phyloP scores from a whole-genome alignment of 1,140 invertebrate genomes.

The Hylaeus volcanicus region DNA sequence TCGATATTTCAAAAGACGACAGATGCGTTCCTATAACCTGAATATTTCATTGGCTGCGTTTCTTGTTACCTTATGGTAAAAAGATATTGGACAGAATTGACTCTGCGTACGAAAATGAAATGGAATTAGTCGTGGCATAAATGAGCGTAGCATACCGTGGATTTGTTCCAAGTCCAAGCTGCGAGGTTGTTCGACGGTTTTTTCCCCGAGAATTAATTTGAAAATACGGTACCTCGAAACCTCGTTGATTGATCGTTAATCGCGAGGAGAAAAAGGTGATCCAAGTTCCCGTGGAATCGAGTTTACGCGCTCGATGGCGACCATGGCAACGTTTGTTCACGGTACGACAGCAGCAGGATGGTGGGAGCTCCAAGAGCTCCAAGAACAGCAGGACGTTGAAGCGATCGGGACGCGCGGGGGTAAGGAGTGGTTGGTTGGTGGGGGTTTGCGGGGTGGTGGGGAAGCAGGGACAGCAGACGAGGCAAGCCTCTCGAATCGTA shows the following conservation, averaged over 20 bases:
- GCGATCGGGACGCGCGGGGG: slow-evolving; percentile 12
- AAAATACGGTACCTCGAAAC: not conserved
- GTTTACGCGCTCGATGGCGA: slow-evolving; percentile 57
- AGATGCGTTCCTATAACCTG: not conserved
- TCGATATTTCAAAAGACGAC: not conserved
- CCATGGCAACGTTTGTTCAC: slow-evolving; percentile 58
- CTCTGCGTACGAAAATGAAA: not conserved
- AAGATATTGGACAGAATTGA: not conserved
- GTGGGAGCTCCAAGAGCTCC: slow-evolving; percentile 54
- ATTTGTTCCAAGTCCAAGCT: too few relatives aligned
- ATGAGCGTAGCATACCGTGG: too few relatives aligned
- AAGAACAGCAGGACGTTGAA: slow-evolving; percentile 52
- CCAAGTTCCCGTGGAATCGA: slow-evolving; percentile 37
- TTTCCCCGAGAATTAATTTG: not conserved
- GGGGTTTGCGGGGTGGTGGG: not conserved
- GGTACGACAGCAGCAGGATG: slow-evolving; percentile 35
- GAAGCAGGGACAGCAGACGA: slow-evolving; percentile 27
- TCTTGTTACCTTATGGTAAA: not conserved
- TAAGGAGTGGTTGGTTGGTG: not conserved
- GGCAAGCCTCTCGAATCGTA: slow-evolving; percentile 57
- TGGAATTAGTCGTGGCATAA: not conserved
- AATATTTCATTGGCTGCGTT: not conserved
- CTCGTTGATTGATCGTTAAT: slow-evolving; percentile 15
- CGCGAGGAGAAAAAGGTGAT: not conserved
- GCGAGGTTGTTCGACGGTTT: not conserved